phyloP scores from a whole-genome alignment of 2,113 vertebrate genomes.

The Gymnorhina tibicen region DNA sequence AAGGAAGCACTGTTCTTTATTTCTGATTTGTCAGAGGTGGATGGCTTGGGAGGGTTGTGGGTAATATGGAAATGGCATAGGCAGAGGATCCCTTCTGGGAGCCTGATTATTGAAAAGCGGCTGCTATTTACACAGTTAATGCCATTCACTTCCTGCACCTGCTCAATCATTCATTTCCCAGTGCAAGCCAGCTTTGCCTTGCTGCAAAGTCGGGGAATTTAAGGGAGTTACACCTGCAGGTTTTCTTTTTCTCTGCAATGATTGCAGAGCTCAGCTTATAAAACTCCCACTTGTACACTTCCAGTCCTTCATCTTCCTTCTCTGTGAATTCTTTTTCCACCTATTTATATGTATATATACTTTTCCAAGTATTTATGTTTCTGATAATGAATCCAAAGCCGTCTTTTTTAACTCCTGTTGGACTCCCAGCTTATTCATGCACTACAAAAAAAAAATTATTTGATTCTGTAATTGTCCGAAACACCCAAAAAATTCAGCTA shows the following conservation, averaged over 20 bases:
- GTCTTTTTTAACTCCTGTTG: neutral
- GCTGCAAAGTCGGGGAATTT: slow-evolving; percentile 7
- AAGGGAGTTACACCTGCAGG: slow-evolving; percentile 26
- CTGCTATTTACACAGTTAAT: slow-evolving; percentile 62
- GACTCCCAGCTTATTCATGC: neutral
- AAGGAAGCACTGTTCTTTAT: neutral
- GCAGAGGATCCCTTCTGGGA: slow-evolving; percentile 23
- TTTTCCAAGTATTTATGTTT: neutral
- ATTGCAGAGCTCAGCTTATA: neutral
- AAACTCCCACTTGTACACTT: neutral
- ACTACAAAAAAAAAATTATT: neutral
- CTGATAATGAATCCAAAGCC: neutral
- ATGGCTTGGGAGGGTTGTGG: neutral
- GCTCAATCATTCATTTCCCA: slow-evolving; percentile 42
- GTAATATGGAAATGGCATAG: neutral
- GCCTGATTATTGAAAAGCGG: slow-evolving; percentile 39
- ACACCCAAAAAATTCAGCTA: neutral
- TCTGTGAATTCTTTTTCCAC: neutral
- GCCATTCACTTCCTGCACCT: slow-evolving; percentile 38
- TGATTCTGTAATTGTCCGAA: neutral
- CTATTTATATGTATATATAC: neutral
- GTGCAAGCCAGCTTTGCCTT: neutral
- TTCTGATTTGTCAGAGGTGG: neutral
- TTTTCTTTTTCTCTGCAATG: neutral
- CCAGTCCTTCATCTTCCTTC: neutral